Evolutionary conservation across 1,140 invertebrate species (phyloP), one percentile per base, ranked within the genome.

Genomic region (Zaprionus ghesquierei): DNA sequence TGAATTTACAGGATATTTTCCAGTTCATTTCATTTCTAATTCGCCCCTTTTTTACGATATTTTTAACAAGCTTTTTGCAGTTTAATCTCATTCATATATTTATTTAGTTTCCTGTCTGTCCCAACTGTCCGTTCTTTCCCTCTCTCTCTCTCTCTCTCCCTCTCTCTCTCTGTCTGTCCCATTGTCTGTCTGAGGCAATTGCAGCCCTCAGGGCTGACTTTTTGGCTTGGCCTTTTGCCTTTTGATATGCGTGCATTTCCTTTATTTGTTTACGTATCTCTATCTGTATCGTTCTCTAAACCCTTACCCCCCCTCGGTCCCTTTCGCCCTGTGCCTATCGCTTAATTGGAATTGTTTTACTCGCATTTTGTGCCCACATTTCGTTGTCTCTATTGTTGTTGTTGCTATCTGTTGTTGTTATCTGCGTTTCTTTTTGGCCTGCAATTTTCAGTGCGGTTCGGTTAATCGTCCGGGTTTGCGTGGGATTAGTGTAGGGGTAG

Each of bases 321-420:
- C 31, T 46, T 6, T 41, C n/a, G 1, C 22, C 22, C 35, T 29
- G 23, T n/a, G 50, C 69, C 71, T 87, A 70, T 86, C 61, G 50
- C 76, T 60, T 84, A 79, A 89, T 89, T 71, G 84, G 79, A 84
- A 84, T 79, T 76, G 71, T 81, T 86, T 79, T 87, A 70, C 62
- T 80, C 75, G 35, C 69, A 66, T 86, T 86, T 82, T 55, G 50
- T 35, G 58, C 61, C 82, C 75, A 72, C 73, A 79, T 76, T 63
- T 64, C 33, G 66, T 70, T 31, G 81, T 68, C 54, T 50, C 69
- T 77, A 63, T 58, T 73, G 53, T 50, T 60, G 25, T 25, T 66
- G 35, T 53, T 62, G 31, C 46, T 54, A 85, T 85, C 82, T 81
- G 49, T 73, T 75, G 70, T 81, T 72, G 70, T 79, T 79, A 87